phyloP scores from a whole-genome alignment of 2,113 vertebrate species.

The Dicrurus megarhynchus region DNA sequence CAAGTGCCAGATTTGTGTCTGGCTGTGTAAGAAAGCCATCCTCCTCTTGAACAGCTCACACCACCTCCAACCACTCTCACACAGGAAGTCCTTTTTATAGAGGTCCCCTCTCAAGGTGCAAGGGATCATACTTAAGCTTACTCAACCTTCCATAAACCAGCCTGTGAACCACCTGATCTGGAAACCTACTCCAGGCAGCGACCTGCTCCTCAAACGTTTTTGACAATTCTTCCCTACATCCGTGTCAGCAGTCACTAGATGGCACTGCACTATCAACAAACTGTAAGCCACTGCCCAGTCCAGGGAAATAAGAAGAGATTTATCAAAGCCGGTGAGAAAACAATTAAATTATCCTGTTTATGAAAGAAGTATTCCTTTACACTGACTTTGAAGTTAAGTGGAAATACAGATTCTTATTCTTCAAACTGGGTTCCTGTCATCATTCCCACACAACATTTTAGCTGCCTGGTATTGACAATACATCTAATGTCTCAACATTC shows the following conservation, averaged over 20 bases:
- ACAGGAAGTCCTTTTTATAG: background rate
- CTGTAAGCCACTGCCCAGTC: background rate
- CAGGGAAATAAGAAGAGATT: background rate
- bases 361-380: background rate
- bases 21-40: background rate
- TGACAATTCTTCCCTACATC: background rate
- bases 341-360: background rate
- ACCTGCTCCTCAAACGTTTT: accelerated
- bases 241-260: slow-evolving; percentile 16
- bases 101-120: background rate
- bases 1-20: background rate
- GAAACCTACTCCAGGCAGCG: accelerated
- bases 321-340: background rate
- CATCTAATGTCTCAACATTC: background rate
- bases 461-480: background rate
- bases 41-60: background rate
- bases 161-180: background rate
- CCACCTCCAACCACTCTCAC: background rate
- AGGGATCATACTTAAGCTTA: background rate
- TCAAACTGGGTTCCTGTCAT: background rate
- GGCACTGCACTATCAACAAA: slow-evolving; percentile 34
- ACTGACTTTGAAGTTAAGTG: slow-evolving; percentile 10
- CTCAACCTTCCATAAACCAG: background rate
- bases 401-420: slow-evolving; percentile 27
- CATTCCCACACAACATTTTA: background rate